Conservation (phyloP, 2,888 invertebrate genomes). For the Drosophila glabriapex region DNA sequence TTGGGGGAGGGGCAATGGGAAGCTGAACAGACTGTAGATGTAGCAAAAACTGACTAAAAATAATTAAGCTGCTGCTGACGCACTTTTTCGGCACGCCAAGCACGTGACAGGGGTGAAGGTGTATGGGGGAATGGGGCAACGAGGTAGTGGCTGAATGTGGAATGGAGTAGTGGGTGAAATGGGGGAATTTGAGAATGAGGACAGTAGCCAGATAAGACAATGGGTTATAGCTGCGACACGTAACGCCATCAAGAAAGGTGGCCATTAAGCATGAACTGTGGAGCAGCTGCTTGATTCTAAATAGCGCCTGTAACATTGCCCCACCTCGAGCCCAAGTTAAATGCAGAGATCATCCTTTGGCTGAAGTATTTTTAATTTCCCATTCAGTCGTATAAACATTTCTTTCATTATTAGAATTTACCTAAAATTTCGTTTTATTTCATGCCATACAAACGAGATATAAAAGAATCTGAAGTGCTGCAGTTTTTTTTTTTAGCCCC, state of each 20-base stretch:
- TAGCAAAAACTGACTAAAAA: constrained; percentile 69
- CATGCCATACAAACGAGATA: not conserved
- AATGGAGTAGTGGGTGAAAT: not conserved
- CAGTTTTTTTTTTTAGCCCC: not conserved
- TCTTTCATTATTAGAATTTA: constrained; percentile 15
- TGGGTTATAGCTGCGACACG: constrained; percentile 59
- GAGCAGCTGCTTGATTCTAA: constrained; percentile 35
- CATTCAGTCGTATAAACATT: constrained; percentile 35
- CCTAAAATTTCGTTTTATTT: constrained; percentile 6
- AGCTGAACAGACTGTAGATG: constrained; percentile 23
- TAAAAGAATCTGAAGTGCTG: not conserved
- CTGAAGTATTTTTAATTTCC: constrained; percentile 49
- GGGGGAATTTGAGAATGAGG: too few relatives aligned
- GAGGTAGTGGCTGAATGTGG: not conserved
- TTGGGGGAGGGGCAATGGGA: not conserved
- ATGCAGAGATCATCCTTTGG: constrained; percentile 31
- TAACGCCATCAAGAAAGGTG: constrained; percentile 58
- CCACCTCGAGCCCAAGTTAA: constrained; percentile 40
- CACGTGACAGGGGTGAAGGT: constrained; percentile 58
- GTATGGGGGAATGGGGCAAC: not conserved
- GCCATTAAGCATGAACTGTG: constrained; percentile 54
- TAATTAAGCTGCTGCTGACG: constrained; percentile 79
- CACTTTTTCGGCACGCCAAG: constrained; percentile 75
- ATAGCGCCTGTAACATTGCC: constrained; percentile 14
- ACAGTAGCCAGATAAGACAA: constrained; percentile 45